Conservation (phyloP, 2,113 vertebrate genomes). For the Saiga tatarica region DNA sequence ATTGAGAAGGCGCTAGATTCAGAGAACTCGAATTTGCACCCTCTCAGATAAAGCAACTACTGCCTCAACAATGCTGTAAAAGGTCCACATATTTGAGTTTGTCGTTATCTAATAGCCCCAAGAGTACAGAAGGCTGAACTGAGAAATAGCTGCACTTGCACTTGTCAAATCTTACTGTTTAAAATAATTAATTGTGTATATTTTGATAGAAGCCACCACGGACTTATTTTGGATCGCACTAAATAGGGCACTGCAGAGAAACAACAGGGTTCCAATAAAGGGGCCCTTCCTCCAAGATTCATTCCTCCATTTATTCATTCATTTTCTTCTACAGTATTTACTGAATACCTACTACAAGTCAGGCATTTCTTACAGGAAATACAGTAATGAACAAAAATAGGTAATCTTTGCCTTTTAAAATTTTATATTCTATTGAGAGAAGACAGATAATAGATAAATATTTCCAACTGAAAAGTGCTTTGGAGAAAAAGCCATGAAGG, state of each 20-base stretch:
- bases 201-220: background rate
- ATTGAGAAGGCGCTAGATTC: background rate
- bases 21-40: background rate
- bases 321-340: background rate
- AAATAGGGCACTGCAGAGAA: background rate
- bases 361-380: background rate
- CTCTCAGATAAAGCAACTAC: background rate
- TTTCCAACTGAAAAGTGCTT: background rate
- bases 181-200: background rate
- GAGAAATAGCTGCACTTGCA: background rate
- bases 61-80: background rate
- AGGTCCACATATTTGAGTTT: background rate
- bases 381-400: background rate
- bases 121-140: background rate
- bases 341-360: background rate
- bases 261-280: fast-evolving
- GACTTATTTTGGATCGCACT: background rate
- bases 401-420: background rate
- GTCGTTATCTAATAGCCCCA: background rate
- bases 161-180: background rate
- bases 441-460: background rate
- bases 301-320: background rate
- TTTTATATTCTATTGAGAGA: background rate
- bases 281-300: background rate
- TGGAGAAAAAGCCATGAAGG: background rate